A percentile compares a stretch with the other conserved stretches of the same genome.
These are phyloP conservation scores for Aleiodes leptofemur DNA, from an alignment of 2,888 invertebrate genomes.

Conservation along the genomic window DNA sequence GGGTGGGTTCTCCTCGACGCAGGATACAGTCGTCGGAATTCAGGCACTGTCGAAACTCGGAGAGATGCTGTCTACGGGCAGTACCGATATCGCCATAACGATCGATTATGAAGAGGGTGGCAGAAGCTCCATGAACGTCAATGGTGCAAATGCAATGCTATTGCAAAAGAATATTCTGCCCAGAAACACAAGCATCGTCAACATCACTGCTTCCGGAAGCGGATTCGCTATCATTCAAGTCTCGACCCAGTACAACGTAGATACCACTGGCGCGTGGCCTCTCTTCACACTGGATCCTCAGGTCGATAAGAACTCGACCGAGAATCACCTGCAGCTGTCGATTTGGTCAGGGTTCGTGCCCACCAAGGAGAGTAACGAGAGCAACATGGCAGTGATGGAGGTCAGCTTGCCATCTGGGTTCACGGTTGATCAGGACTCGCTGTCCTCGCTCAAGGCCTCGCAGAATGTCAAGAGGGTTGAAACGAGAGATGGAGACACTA, in stretches of 20 bases:
- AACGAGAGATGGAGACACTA: conserved; percentile 81
- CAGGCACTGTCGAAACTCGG: conserved; percentile 83
- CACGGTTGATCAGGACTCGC: conserved; percentile 85
- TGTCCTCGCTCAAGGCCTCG: conserved; percentile 80
- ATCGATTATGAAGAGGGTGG: conserved; percentile 78
- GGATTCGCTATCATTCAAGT: conserved; percentile 89
- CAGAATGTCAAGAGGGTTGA: conserved; percentile 82
- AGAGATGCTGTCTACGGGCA: conserved; percentile 77
- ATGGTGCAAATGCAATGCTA: conserved; percentile 86
- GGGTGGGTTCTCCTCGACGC: conserved; percentile 85
- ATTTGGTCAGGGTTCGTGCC: conserved; percentile 87
- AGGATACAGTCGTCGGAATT: conserved; percentile 86
- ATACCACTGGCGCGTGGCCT: conserved; percentile 92
- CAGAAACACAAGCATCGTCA: conserved; percentile 80
- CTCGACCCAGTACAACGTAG: conserved; percentile 88
- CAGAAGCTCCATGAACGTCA: conserved; percentile 81
- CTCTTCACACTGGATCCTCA: conserved; percentile 91
- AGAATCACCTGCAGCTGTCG: conserved; percentile 86
- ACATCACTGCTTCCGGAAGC: conserved; percentile 86
- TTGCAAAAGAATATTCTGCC: conserved; percentile 85
- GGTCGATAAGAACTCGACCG: conserved; percentile 87
- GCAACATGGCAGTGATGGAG: conserved; percentile 94
- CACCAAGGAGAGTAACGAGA: conserved; percentile 81
- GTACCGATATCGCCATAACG: conserved; percentile 77
- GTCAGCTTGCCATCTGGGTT: conserved; percentile 94